These are phyloP conservation scores for Epistrophe eligans DNA, from an alignment of 2,888 invertebrate genomes.

Conservation along the genomic window DNA sequence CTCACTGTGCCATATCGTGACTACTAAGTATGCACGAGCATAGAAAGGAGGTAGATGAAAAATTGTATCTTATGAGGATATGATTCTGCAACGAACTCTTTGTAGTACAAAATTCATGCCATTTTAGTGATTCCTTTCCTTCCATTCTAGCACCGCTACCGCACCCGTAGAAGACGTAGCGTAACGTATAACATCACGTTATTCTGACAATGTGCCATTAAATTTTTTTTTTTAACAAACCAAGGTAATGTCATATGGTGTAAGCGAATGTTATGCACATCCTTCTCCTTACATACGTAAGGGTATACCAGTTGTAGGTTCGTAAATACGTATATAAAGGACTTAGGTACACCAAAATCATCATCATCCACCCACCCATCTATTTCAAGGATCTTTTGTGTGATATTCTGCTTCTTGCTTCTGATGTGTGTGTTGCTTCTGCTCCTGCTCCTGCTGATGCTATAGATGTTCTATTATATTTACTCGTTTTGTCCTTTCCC, in stretches of 20 bases:
- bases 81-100: not conserved
- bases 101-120: constrained; percentile 26
- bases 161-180: not conserved
- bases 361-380: not conserved
- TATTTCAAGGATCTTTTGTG: constrained; percentile 34
- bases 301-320: not conserved
- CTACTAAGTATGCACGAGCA: not conserved
- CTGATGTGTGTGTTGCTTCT: not conserved
- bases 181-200: not conserved
- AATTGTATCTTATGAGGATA: not conserved
- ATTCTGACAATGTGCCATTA: constrained; percentile 46
- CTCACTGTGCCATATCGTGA: not conserved
- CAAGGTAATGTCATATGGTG: constrained; percentile 63
- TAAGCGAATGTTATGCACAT: constrained; percentile 53
- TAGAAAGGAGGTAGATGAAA: not conserved
- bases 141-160: not conserved
- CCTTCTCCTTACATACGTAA: not conserved
- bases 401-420: not conserved
- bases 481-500: constrained; percentile 11
- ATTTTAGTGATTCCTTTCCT: constrained; percentile 38
- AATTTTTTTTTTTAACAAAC: constrained; percentile 59
- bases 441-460: constrained; percentile 1
- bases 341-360: constrained; percentile 10
- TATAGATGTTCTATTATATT: constrained; percentile 11
- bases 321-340: not conserved